Percentiles rank a stretch among this genome's conserved stretches.
These are phyloP conservation scores for Paragorgia papillata DNA, from an alignment of 92 coral and sea anemone genomes.

Conservation along the genomic window DNA sequence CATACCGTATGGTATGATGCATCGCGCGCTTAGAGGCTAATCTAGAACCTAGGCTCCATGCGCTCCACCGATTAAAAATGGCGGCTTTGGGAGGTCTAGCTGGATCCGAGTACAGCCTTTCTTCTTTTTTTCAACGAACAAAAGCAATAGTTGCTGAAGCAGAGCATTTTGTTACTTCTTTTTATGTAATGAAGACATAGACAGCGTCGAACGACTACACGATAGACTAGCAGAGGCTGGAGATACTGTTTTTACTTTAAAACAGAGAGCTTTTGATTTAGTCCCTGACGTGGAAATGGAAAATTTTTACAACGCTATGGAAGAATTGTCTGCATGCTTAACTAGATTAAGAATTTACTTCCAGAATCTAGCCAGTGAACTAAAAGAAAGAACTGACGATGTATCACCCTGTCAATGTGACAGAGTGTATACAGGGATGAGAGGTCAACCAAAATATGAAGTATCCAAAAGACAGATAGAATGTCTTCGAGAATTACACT, in stretches of 20 bases:
- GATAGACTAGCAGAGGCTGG: constrained; percentile 69
- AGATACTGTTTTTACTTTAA: constrained; percentile 62
- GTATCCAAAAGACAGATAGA: constrained; percentile 61
- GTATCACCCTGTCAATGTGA: constrained; percentile 41
- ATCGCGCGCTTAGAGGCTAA: constrained; percentile 19
- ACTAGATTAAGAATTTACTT: constrained; percentile 51
- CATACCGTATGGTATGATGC: constrained; percentile 51
- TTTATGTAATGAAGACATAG: constrained; percentile 46
- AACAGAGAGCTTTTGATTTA: constrained; percentile 57
- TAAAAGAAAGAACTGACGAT: constrained; percentile 23
- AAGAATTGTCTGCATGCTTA: constrained; percentile 55
- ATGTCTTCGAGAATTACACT: constrained; percentile 48
- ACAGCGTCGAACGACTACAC: constrained; percentile 51
- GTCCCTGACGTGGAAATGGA: constrained; percentile 53
- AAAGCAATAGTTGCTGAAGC: constrained; percentile 62
- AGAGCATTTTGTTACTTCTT: constrained; percentile 58
- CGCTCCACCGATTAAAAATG: constrained; percentile 22
- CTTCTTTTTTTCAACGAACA: constrained; percentile 30
- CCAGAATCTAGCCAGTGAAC: constrained; percentile 43
- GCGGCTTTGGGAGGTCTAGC: constrained; percentile 57
- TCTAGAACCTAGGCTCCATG: constrained; percentile 35
- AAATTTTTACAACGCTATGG: constrained; percentile 55
- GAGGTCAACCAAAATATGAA: constrained; percentile 62
- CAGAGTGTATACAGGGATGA: constrained; percentile 60
- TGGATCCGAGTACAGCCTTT: constrained; percentile 55